A percentile compares a stretch with the other conserved stretches of the same genome.
These are phyloP conservation scores for Adelosebastes latens DNA, from an alignment of 2,797 vertebrate genomes.

Conservation along the genomic window DNA sequence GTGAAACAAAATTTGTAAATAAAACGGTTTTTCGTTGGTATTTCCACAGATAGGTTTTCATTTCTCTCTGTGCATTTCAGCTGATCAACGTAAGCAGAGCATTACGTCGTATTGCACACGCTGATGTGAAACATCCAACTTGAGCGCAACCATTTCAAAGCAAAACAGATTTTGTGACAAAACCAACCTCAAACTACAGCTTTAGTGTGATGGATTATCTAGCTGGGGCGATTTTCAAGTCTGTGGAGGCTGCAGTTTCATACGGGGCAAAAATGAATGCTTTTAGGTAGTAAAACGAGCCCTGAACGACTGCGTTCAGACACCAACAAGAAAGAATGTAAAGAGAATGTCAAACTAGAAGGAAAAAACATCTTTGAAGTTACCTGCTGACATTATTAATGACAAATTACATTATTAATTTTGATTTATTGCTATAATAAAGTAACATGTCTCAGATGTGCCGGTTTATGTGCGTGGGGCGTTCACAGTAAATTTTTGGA, in stretches of 20 bases:
- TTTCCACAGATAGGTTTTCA: not conserved
- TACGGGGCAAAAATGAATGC: conserved; percentile 18
- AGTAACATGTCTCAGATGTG: not conserved
- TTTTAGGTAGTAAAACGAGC: conserved; percentile 18
- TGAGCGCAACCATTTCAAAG: conserved; percentile 32
- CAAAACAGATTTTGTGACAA: conserved; percentile 39
- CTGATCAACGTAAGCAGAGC: not conserved
- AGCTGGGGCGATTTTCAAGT: conserved; percentile 9
- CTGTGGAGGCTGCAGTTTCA: conserved; percentile 29
- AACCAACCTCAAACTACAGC: conserved; percentile 23
- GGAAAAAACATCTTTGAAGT: not conserved
- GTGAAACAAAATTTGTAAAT: not conserved
- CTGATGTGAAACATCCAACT: conserved; percentile 13
- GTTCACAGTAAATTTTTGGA: conserved; percentile 22
- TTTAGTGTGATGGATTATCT: conserved; percentile 42
- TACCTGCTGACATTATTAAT: not conserved
- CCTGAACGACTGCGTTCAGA: not conserved
- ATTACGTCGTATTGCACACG: not conserved
- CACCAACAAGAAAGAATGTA: not conserved
- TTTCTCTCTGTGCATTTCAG: conserved; percentile 20
- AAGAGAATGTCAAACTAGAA: not conserved
- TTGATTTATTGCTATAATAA: not conserved
- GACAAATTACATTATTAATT: not conserved
- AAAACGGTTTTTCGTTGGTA: not conserved
- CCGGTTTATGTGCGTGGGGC: not conserved